These are phyloP conservation scores for Scaptomyza flava DNA, from an alignment of 2,888 invertebrate species.

Conservation along the genomic window DNA sequence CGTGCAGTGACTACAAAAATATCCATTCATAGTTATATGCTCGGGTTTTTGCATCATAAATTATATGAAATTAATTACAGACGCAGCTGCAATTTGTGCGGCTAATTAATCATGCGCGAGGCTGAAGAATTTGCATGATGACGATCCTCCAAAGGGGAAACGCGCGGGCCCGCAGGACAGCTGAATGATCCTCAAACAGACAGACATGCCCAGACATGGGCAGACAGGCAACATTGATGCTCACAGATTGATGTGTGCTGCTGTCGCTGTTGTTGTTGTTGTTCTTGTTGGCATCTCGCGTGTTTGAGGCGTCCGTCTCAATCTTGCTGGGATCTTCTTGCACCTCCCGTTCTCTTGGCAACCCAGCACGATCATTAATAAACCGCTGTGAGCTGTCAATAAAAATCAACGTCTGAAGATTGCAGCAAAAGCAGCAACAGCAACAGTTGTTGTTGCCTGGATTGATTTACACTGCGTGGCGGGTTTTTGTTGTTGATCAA, in stretches of 20 bases:
- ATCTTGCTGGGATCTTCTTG: conserved; percentile 14
- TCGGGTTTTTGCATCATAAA: conserved; percentile 20
- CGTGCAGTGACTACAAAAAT: conserved; percentile 26
- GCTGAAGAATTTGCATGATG: conserved; percentile 57
- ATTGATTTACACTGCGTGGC: conserved; percentile 46
- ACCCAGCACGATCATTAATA: conserved; percentile 81
- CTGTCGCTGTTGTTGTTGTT: conserved; percentile 4
- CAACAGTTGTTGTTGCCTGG: conserved; percentile 5
- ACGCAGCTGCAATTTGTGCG: conserved; percentile 66
- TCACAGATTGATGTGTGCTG: conserved; percentile 71
- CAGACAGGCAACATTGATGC: conserved; percentile 37
- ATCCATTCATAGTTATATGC: background rate
- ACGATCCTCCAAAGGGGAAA: background rate
- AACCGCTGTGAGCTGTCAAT: conserved; percentile 83
- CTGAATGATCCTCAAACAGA: conserved; percentile 59
- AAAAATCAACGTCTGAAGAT: conserved; percentile 74
- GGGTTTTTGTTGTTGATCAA: conserved; percentile 13
- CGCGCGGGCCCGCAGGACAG: conserved; percentile 47
- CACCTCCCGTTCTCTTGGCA: conserved; percentile 10
- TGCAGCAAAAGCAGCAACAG: conserved; percentile 2
- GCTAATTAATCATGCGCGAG: conserved; percentile 68
- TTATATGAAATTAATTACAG: conserved; percentile 69
- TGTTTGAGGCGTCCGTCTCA: conserved; percentile 20
- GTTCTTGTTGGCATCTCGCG: conserved; percentile 58
- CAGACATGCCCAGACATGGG: conserved; percentile 25